Evolutionary conservation across 1,140 invertebrate species (phyloP), one percentile per base, ranked within the genome.

Genomic region (Marisa cornuarietis): DNA sequence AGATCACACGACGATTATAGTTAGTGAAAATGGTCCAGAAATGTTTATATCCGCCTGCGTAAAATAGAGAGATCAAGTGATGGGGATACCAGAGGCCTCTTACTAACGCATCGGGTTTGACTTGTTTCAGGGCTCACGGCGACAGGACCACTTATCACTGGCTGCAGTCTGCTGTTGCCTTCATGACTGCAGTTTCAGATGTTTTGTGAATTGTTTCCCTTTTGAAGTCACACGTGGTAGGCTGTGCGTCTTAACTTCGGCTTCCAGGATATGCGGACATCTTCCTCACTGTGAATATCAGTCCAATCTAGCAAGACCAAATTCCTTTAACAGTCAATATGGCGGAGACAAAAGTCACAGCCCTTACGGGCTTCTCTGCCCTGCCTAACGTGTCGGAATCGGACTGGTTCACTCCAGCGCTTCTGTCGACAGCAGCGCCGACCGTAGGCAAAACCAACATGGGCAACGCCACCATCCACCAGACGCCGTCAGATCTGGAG

Each of bases 401-500:
- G 66, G 76, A 77, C 66, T 77, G 76, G 76, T 52, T 62, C 8
- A 24, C 10, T 31, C 42, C 61, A 66, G 49, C 6, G 69, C 72
- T 6, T 65, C 76, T 22, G 71, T 58, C 22, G 61, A 26, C 18
- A 63, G 31, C 22, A 66, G 76, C 52, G 42, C 71, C 14, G n/a
- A 4, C 52, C 2, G 74, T 63, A 13, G 54, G 42, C 26, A 11
- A 68, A 13, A 6, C 10, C 76, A 65, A 62, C 16, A 69, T 66
- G 62, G 62, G 20, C 18, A 83, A 79, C 62, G 68, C 54, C 42
- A 78, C 75, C 13, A 54, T 49, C 26, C 54, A 68, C 51, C 63
- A 76, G n/a, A 31, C 75, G 2, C 68, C 82, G 0, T 63, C 82
- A 13, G 83, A 79, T 22, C 81, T 89, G 52, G 79, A 81, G 52